Evolutionary conservation across 1,140 invertebrate genomes (phyloP).

Genomic region (Papilio aristodemus): DNA sequence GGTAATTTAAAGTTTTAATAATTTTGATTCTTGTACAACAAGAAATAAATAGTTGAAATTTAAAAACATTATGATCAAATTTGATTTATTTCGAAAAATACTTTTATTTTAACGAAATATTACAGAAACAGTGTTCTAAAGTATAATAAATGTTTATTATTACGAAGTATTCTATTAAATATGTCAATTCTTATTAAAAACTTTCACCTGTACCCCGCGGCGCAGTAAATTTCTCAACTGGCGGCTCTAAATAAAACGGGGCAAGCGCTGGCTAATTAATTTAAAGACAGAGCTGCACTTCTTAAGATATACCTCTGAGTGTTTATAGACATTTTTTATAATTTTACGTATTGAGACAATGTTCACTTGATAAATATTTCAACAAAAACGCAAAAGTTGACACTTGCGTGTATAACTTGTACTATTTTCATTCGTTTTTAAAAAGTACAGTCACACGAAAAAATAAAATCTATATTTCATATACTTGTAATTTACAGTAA

Average conservation of each 20-base stretch:
- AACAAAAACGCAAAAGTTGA: no score
- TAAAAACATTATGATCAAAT: no score
- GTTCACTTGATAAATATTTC: neutral
- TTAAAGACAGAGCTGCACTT: constrained; percentile 1
- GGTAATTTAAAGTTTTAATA: no score
- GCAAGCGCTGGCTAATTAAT: neutral
- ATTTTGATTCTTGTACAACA: no score
- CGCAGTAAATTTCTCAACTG: neutral
- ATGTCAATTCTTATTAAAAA: neutral
- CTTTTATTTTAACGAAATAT: no score
- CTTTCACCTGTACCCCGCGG: neutral
- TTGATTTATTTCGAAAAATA: no score
- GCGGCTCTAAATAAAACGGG: neutral
- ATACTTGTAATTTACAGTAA: neutral
- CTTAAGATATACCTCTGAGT: neutral
- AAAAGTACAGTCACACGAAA: neutral
- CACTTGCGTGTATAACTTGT: no score
- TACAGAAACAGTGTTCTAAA: neutral
- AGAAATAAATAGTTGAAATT: no score
- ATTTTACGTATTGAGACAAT: no score
- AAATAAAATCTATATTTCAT: neutral
- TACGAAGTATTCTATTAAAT: neutral
- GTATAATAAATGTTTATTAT: neutral
- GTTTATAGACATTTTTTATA: neutral
- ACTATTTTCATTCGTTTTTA: no score